Percentiles rank a stretch among this genome's conserved stretches.
These are phyloP conservation scores for Doris montereyensis DNA, from an alignment of 2,888 invertebrate species.

Conservation along the genomic window DNA sequence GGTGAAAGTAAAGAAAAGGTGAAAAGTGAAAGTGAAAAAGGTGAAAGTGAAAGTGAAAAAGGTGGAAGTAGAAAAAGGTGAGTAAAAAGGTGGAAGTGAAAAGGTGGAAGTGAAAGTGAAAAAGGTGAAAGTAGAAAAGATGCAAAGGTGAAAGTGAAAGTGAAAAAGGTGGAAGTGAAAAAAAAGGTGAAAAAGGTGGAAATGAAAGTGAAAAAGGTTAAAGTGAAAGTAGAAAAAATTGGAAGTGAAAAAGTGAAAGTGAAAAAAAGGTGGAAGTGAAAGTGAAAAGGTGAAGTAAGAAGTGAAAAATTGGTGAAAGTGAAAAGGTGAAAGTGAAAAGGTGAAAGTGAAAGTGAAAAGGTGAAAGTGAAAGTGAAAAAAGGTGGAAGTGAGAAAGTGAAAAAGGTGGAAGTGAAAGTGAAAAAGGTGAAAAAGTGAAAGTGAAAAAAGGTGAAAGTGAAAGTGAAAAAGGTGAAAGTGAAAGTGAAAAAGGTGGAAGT, in stretches of 20 bases:
- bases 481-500: no score
- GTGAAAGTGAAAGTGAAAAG: no score
- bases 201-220: background rate
- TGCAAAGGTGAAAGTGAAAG: constrained; percentile 10
- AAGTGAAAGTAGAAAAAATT: constrained; percentile 15
- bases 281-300: background rate
- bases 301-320: background rate
- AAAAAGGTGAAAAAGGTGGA: background rate
- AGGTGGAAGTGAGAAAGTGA: no score
- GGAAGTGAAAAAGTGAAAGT: constrained; percentile 8
- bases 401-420: no score
- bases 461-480: no score
- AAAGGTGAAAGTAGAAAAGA: background rate
- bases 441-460: no score
- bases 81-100: background rate
- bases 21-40: background rate
- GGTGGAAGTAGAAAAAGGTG: no score
- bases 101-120: background rate
- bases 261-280: no score
- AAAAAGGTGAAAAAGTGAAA: no score
- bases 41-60: no score
- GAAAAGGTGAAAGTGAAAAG: constrained; percentile 3
- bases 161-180: background rate
- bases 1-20: no score
- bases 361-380: no score